Evolutionary conservation across 2,888 invertebrate genomes (phyloP).

Genomic region (Phortica okadai): DNA sequence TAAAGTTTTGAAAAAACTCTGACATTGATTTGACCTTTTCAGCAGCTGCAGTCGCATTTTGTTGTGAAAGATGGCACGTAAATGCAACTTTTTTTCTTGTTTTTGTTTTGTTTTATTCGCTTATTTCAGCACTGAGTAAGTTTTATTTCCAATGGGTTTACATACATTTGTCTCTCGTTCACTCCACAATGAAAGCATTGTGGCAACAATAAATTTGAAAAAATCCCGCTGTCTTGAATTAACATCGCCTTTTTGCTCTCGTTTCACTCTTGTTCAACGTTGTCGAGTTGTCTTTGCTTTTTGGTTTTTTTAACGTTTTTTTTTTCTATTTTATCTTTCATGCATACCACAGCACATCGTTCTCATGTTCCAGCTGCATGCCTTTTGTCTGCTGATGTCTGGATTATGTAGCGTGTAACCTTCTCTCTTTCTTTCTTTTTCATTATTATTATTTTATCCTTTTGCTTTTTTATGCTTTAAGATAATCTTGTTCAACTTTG

Average conservation of each 20-base stretch:
- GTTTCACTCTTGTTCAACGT: background rate
- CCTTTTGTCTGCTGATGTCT: conserved; percentile 11
- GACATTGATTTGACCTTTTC: too few relatives aligned
- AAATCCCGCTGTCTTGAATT: conserved; percentile 12
- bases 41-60: too few relatives aligned
- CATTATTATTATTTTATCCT: background rate
- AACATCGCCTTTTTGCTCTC: background rate
- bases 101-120: too few relatives aligned
- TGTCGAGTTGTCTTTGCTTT: background rate
- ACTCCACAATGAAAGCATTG: background rate
- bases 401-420: conserved; percentile 1
- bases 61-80: too few relatives aligned
- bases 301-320: background rate
- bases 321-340: background rate
- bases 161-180: background rate
- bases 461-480: background rate
- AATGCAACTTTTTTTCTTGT: background rate
- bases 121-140: background rate
- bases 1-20: too few relatives aligned
- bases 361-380: background rate
- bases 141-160: background rate
- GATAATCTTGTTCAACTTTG: conserved; percentile 10
- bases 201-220: conserved; percentile 1
- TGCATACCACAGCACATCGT: background rate
- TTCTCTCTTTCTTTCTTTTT: background rate